A percentile compares a stretch with the other conserved stretches of the same genome.
Evolutionary conservation across 2,888 invertebrate species (phyloP).

Genomic region (Phyto melanocephala): DNA sequence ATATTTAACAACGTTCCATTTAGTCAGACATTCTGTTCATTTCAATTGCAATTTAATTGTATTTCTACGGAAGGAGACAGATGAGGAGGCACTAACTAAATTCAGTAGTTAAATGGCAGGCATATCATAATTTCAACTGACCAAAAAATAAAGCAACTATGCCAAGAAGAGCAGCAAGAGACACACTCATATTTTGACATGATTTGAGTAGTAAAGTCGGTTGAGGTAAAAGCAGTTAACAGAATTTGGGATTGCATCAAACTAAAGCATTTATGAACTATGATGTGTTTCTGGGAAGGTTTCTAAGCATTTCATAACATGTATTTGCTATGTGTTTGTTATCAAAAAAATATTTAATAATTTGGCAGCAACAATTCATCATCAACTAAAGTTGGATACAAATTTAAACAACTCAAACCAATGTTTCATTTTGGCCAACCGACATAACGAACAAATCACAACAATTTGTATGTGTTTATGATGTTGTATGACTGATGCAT

Average conservation of each 20-base stretch:
- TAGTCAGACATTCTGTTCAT: slow-evolving; percentile 1
- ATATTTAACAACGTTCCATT: slow-evolving; percentile 23
- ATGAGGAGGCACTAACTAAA: not conserved
- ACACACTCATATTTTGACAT: no score
- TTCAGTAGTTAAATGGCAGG: not conserved
- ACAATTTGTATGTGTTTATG: slow-evolving; percentile 26
- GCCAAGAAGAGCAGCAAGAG: slow-evolving; percentile 5
- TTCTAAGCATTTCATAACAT: slow-evolving; percentile 28
- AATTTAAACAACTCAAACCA: not conserved
- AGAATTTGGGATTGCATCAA: slow-evolving; percentile 18
- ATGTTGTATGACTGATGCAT: slow-evolving; percentile 19
- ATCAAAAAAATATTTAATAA: not conserved
- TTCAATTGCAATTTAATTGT: not conserved
- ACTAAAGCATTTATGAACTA: no score
- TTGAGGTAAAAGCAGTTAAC: no score
- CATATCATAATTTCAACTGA: slow-evolving; percentile 43
- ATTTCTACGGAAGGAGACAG: not conserved
- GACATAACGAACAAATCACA: slow-evolving; percentile 11
- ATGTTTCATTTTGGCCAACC: not conserved
- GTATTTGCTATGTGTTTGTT: not conserved
- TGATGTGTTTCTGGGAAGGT: not conserved
- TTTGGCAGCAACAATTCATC: slow-evolving; percentile 1
- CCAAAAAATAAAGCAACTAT: slow-evolving; percentile 38
- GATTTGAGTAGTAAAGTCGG: no score
- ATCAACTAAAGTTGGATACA: slow-evolving; percentile 3